phyloP scores from a whole-genome alignment of 2,113 vertebrate species.

The Arizona elegans region DNA sequence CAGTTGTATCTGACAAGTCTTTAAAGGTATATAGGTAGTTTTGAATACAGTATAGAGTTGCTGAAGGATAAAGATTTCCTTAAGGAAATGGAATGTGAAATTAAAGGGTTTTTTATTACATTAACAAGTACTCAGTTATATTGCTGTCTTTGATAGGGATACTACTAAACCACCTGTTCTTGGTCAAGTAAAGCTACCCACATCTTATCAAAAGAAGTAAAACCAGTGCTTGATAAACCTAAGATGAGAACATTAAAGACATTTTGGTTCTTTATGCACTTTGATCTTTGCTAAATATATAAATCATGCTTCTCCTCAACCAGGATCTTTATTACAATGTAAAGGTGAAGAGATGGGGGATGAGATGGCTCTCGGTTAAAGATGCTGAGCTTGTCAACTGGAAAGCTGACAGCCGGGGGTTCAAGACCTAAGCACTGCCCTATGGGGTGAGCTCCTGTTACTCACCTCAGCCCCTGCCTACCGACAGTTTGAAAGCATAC shows the following conservation, averaged over 20 bases:
- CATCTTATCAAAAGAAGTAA: background rate
- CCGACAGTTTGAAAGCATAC: background rate
- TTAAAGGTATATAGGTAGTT: background rate
- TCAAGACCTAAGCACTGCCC: background rate
- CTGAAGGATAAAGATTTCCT: background rate
- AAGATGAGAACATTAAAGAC: background rate
- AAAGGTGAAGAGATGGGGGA: background rate
- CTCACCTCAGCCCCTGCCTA: background rate
- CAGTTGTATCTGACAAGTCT: background rate
- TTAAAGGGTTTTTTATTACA: background rate
- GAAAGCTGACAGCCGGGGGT: background rate
- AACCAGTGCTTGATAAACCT: background rate
- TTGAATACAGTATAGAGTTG: background rate
- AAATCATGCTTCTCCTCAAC: background rate
- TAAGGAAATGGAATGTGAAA: background rate
- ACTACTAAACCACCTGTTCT: background rate
- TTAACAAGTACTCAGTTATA: background rate
- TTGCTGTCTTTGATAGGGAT: background rate
- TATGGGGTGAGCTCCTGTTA: no score
- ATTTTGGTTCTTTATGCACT: background rate
- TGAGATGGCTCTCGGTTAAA: background rate
- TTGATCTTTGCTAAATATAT: background rate
- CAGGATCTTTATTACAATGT: background rate
- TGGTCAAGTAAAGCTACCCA: background rate
- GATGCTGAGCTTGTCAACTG: background rate